Percentiles rank a stretch among this genome's conserved stretches.
These are phyloP conservation scores for Phyllotreta cruciferae DNA, from an alignment of 2,888 invertebrate species.

Conservation along the genomic window DNA sequence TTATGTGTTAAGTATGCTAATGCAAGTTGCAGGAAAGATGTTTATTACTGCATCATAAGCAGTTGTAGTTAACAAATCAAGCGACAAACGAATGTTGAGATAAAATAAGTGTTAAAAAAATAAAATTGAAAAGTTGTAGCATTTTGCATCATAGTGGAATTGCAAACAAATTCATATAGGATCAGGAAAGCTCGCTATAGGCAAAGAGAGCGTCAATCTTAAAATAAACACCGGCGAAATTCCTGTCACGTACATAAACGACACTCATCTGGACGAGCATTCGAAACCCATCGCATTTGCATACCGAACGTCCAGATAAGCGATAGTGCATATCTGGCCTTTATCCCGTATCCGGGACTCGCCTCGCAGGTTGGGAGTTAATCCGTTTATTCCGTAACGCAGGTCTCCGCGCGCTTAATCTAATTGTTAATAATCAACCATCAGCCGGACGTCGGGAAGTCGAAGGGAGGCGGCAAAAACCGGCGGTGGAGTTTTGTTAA, in stretches of 20 bases:
- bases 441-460: slow-evolving; percentile 14
- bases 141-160: no score
- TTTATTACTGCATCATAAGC: no score
- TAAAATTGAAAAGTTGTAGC: no score
- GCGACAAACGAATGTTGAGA: no score
- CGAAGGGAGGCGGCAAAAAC: not conserved
- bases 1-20: no score
- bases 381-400: slow-evolving; percentile 24
- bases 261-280: slow-evolving; percentile 11
- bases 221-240: slow-evolving; percentile 6
- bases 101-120: no score
- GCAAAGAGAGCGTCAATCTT: not conserved
- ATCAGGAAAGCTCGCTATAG: no score
- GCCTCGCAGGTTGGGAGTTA: slow-evolving; percentile 9
- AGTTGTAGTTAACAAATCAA: no score
- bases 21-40: no score
- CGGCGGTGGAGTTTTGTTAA: slow-evolving; percentile 4
- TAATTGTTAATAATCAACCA: slow-evolving; percentile 28
- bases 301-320: slow-evolving; percentile 6
- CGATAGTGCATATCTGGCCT: slow-evolving; percentile 4
- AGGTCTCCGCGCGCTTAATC: slow-evolving; percentile 21
- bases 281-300: slow-evolving; percentile 9
- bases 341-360: slow-evolving; percentile 10
- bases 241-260: slow-evolving; percentile 6
- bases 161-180: no score